These are phyloP conservation scores for Pelochelys cantorii DNA, from an alignment of 2,797 vertebrate species.

Conservation along the genomic window DNA sequence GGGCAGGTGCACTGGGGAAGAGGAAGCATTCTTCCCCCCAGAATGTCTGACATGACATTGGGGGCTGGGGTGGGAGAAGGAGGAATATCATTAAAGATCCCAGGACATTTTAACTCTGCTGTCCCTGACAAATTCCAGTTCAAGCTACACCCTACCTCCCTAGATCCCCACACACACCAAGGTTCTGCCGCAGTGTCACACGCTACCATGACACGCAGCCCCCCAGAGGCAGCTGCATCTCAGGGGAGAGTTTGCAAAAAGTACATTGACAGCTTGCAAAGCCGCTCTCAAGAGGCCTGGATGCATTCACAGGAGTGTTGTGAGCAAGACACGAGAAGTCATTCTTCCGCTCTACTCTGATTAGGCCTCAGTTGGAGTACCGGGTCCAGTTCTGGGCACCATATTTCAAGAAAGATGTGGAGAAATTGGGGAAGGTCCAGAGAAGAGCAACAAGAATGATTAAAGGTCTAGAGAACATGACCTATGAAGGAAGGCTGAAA, in stretches of 20 bases:
- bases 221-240: background rate
- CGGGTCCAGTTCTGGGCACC: too few relatives aligned
- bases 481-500: too few relatives aligned
- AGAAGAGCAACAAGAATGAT: too few relatives aligned
- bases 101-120: background rate
- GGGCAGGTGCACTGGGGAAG: background rate
- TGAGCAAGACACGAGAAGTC: too few relatives aligned
- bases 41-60: background rate
- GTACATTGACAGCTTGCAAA: background rate
- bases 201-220: rapidly evolving
- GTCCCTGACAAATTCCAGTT: background rate
- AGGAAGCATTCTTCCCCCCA: background rate
- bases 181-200: background rate
- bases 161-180: background rate
- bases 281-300: background rate
- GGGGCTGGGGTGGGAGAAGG: too few relatives aligned
- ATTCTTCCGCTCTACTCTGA: too few relatives aligned
- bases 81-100: background rate
- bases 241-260: background rate
- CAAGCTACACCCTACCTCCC: background rate
- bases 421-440: too few relatives aligned
- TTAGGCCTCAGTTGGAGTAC: too few relatives aligned
- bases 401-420: too few relatives aligned
- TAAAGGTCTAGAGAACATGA: too few relatives aligned
- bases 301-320: too few relatives aligned